Evolutionary conservation across 1,140 invertebrate species (phyloP).

Genomic region (Propsilocerus akamusi): DNA sequence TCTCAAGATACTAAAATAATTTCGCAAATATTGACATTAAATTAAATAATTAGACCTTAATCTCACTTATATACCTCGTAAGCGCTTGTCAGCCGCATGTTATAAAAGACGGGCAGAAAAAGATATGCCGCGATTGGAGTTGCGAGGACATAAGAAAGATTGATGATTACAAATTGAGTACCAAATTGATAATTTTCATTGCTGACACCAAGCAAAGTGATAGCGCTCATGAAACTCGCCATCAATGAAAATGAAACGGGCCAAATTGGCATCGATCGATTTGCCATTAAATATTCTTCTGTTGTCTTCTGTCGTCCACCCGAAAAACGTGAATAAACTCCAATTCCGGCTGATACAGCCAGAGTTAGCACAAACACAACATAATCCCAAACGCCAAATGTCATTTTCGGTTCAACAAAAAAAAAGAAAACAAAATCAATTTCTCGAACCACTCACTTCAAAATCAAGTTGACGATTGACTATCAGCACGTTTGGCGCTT

Average conservation of each 20-base stretch:
- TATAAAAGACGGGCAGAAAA: constrained; percentile 79
- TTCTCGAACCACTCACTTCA: too few species aligned
- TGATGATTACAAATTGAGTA: constrained; percentile 68
- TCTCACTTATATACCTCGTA: too few species aligned
- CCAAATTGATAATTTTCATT: constrained; percentile 72
- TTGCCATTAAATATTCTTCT: constrained; percentile 20
- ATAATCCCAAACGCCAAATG: too few species aligned
- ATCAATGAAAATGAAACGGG: constrained; percentile 75
- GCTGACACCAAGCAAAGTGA: constrained; percentile 73
- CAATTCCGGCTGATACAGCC: constrained; percentile 45
- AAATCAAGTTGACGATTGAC: too few species aligned
- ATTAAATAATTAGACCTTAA: too few species aligned
- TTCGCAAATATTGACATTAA: too few species aligned
- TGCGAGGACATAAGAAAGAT: constrained; percentile 59
- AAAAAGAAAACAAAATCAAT: too few species aligned
- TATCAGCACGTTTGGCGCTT: too few species aligned
- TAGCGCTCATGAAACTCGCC: constrained; percentile 89
- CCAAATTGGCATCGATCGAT: constrained; percentile 26
- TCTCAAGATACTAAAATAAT: constrained; percentile 78
- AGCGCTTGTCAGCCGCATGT: constrained; percentile 64
- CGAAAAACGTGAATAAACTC: constrained; percentile 45
- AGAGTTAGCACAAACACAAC: constrained; percentile 40
- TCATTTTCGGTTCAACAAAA: too few species aligned
- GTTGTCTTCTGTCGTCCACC: constrained; percentile 74
- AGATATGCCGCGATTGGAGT: constrained; percentile 63